Evolutionary conservation across 2,113 vertebrate species (phyloP).

Genomic region (Peromyscus leucopus): DNA sequence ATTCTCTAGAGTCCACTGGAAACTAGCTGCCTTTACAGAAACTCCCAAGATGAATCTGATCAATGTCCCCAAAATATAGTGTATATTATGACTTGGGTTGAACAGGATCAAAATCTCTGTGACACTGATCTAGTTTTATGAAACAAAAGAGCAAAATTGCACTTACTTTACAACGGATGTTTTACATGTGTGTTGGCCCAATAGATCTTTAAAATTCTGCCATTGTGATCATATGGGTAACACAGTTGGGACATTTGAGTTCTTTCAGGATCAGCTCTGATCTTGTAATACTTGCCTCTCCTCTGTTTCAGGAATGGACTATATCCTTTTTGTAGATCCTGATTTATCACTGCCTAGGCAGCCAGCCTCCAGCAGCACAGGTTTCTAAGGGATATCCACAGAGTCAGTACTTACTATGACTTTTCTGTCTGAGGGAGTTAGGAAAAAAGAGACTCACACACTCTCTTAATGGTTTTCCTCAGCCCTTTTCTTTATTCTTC

Average conservation of each 20-base stretch:
- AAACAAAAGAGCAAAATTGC: not conserved
- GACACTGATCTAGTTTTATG: not conserved
- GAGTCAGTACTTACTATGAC: no score
- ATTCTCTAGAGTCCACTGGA: no score
- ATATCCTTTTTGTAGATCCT: not conserved
- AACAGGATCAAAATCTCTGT: not conserved
- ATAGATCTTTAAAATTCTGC: not conserved
- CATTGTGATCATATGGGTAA: no score
- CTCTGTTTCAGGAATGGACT: not conserved
- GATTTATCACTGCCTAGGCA: no score
- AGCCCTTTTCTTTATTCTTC: no score
- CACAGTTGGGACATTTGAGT: not conserved
- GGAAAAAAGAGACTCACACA: no score
- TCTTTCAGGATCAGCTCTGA: not conserved
- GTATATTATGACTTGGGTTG: not conserved
- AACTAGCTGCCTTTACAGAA: not conserved
- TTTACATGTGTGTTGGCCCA: not conserved
- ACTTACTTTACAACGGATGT: not conserved
- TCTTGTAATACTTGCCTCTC: not conserved
- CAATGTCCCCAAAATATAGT: not conserved
- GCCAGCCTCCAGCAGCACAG: no score
- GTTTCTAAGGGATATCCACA: no score
- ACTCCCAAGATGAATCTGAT: not conserved
- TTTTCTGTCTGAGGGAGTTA: no score
- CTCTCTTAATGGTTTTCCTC: no score